A percentile compares a stretch with the other conserved stretches of the same genome.
These are phyloP conservation scores for Troilus luridus DNA, from an alignment of 2,888 invertebrate species.

Conservation along the genomic window DNA sequence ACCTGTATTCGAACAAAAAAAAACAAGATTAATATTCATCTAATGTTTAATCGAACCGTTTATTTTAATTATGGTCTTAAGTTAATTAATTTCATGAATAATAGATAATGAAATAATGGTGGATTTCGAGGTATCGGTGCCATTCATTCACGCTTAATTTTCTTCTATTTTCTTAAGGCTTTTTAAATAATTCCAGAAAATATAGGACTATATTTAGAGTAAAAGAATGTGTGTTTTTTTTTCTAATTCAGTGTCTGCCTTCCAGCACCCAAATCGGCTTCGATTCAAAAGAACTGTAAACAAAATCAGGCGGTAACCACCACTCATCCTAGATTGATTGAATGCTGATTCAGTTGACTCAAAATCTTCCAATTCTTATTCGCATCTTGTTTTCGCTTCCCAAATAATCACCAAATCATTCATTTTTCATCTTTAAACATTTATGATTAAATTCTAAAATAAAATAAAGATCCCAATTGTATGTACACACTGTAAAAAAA, in stretches of 20 bases:
- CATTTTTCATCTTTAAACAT: not conserved
- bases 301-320: not conserved
- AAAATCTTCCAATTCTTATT: not conserved
- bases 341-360: conserved; percentile 9
- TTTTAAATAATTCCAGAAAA: not conserved
- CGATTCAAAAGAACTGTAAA: conserved; percentile 19
- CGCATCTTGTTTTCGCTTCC: not conserved
- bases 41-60: not conserved
- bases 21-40: not conserved
- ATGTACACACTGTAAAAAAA: too few species aligned
- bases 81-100: not conserved
- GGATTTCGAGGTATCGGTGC: not conserved
- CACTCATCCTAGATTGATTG: not conserved
- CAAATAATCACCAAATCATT: not conserved
- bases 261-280: not conserved
- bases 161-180: not conserved
- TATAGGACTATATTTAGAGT: not conserved
- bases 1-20: not conserved
- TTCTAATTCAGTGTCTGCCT: not conserved
- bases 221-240: not conserved
- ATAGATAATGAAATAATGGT: not conserved
- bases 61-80: not conserved
- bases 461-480: too few species aligned
- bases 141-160: not conserved
- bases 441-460: not conserved